Evolutionary conservation across 2,113 vertebrate species (phyloP).

Genomic region (Acanthochromis polyacanthus): DNA sequence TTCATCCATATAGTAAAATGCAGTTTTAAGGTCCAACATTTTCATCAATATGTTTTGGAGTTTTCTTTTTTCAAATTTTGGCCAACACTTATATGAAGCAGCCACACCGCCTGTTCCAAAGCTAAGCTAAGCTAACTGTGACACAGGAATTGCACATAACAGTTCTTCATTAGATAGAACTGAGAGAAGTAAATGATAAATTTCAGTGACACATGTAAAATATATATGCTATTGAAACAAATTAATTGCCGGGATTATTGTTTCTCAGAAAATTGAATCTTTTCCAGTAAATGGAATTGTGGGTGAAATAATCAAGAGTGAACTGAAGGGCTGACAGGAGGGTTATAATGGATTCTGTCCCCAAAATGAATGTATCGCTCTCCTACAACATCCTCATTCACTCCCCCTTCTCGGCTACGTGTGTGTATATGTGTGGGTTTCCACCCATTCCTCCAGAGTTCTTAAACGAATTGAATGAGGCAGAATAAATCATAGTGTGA

Average conservation of each 20-base stretch:
- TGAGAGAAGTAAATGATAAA: slow-evolving; percentile 22
- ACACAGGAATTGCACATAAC: not conserved
- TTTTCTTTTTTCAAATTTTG: not conserved
- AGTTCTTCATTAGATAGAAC: slow-evolving; percentile 10
- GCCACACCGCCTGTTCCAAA: fast-evolving
- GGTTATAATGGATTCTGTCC: slow-evolving; percentile 76
- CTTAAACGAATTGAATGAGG: slow-evolving; percentile 72
- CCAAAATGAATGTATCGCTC: slow-evolving; percentile 66
- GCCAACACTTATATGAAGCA: not conserved
- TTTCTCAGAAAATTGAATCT: slow-evolving; percentile 65
- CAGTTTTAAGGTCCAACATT: not conserved
- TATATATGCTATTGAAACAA: slow-evolving; percentile 53
- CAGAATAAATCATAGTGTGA: slow-evolving; percentile 78
- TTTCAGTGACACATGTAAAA: slow-evolving; percentile 51
- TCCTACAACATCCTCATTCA: slow-evolving; percentile 35
- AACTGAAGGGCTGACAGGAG: slow-evolving; percentile 75
- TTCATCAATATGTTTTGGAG: fast-evolving
- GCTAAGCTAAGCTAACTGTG: not conserved
- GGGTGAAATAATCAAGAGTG: slow-evolving; percentile 68
- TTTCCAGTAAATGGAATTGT: slow-evolving; percentile 59
- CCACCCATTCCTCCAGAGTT: slow-evolving; percentile 58
- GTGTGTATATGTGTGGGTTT: slow-evolving; percentile 25
- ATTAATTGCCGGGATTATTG: slow-evolving; percentile 73
- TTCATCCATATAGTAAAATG: not conserved
- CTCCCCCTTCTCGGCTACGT: slow-evolving; percentile 4